Conservation (phyloP, 2,888 invertebrate genomes). For the Nemurella pictetii region DNA sequence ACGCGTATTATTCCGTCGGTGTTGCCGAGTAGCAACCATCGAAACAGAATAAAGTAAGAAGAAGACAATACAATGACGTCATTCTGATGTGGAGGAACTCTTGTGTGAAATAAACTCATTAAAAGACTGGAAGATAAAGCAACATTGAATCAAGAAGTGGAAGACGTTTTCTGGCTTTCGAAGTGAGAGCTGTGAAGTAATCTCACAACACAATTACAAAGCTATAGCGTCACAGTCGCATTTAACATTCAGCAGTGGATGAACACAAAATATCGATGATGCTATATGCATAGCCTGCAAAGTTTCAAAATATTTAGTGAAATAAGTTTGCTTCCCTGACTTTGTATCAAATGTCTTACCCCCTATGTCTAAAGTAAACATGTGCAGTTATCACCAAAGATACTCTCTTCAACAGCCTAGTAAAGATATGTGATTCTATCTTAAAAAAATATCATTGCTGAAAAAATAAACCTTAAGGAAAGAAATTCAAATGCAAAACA, state of each 20-base stretch:
- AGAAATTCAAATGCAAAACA: no score
- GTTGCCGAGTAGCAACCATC: background rate
- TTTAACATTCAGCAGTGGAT: background rate
- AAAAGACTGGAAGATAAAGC: slow-evolving; percentile 19
- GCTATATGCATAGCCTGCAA: no score
- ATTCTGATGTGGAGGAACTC: background rate
- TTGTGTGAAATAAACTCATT: slow-evolving; percentile 26
- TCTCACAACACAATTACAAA: background rate
- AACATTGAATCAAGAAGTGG: slow-evolving; percentile 1
- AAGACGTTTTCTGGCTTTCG: background rate
- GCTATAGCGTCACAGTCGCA: background rate
- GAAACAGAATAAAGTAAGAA: background rate
- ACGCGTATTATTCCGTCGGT: no score
- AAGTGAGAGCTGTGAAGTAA: background rate
- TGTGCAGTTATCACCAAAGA: no score
- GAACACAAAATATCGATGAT: background rate
- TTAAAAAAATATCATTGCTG: no score
- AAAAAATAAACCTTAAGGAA: no score
- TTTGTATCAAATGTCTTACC: no score
- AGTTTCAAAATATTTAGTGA: no score
- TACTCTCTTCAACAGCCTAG: no score
- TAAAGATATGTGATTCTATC: no score
- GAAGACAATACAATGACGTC: background rate
- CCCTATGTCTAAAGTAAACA: no score
- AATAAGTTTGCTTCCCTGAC: no score